Evolutionary conservation across 2,888 invertebrate species (phyloP).

Genomic region (Cantharis nigra): DNA sequence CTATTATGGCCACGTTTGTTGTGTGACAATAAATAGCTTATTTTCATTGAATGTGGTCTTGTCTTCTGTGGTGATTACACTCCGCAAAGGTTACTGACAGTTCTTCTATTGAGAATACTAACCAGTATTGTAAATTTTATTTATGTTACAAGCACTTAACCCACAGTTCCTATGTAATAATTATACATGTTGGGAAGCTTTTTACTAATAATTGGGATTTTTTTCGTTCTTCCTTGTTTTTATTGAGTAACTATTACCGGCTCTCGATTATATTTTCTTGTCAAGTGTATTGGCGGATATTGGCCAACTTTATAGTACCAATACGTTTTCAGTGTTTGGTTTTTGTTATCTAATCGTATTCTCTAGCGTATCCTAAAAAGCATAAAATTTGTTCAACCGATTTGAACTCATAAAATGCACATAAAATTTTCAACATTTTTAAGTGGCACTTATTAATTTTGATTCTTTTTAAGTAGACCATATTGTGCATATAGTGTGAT

Average conservation of each 20-base stretch:
- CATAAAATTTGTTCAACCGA: background rate
- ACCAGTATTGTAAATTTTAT: background rate
- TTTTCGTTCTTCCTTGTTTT: background rate
- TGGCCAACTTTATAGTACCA: background rate
- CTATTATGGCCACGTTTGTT: background rate
- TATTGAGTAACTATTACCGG: too few relatives aligned
- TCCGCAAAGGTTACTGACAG: background rate
- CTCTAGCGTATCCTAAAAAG: background rate
- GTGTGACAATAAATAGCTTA: background rate
- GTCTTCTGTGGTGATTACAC: background rate
- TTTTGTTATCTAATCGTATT: background rate
- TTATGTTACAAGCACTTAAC: background rate
- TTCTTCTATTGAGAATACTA: background rate
- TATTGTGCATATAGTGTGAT: background rate
- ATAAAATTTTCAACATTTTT: background rate
- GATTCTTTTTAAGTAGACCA: background rate
- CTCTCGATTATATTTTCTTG: background rate
- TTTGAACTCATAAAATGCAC: background rate
- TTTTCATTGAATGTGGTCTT: background rate
- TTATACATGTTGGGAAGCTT: background rate
- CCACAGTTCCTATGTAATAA: background rate
- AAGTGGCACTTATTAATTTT: background rate
- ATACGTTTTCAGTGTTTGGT: background rate
- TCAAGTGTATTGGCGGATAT: background rate
- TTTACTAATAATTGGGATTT: background rate